Evolutionary conservation across 2,113 vertebrate species (phyloP).

Genomic region (Junco hyemalis): DNA sequence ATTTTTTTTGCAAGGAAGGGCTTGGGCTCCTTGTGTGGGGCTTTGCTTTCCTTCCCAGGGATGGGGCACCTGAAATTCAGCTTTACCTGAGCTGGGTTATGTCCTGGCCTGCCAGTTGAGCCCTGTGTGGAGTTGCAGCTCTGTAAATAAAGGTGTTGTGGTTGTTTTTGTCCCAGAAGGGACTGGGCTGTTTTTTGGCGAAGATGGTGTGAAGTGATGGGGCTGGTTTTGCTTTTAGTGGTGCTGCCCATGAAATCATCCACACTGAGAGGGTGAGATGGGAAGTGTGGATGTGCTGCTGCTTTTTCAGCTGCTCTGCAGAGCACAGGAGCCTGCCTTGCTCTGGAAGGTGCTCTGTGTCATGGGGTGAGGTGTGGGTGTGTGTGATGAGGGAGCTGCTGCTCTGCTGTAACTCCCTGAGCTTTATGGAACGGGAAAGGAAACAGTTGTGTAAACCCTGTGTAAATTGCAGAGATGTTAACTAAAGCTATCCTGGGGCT

Average conservation of each 20-base stretch:
- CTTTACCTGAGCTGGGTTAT: rapidly evolving
- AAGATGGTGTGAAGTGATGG: background rate
- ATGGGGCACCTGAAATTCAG: background rate
- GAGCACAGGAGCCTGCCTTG: rapidly evolving
- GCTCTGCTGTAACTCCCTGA: background rate
- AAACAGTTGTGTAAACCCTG: background rate
- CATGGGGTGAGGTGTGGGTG: background rate
- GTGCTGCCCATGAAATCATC: rapidly evolving
- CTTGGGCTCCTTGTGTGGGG: rapidly evolving
- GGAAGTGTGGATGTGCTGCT: background rate
- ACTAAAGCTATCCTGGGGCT: background rate
- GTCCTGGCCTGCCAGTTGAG: rapidly evolving
- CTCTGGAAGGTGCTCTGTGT: background rate
- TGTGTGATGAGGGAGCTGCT: background rate
- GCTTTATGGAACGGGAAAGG: background rate
- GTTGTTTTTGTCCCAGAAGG: background rate
- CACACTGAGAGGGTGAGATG: rapidly evolving
- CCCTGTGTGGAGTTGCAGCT: rapidly evolving
- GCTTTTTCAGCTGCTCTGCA: rapidly evolving
- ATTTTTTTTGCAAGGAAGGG: background rate
- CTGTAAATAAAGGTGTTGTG: rapidly evolving
- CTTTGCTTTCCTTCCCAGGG: background rate
- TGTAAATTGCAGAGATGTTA: background rate
- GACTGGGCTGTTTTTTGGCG: rapidly evolving
- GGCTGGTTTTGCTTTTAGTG: rapidly evolving